These are phyloP conservation scores for Drosophila atripex DNA, from an alignment of 2,888 invertebrate species.

Conservation along the genomic window DNA sequence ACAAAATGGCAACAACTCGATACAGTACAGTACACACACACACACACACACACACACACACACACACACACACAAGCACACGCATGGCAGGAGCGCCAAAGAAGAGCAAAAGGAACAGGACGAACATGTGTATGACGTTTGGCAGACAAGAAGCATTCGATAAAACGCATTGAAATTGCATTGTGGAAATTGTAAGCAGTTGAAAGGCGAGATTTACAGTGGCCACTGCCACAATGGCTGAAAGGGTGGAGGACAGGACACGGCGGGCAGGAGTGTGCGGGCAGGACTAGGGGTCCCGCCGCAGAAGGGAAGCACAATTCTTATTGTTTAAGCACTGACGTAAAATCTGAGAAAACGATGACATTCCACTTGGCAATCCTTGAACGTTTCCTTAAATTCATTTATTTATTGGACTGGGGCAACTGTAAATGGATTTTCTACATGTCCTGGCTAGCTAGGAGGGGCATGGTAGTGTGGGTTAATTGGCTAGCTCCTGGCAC, in stretches of 20 bases:
- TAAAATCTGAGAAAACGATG: constrained; percentile 54
- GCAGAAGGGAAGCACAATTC: constrained; percentile 36
- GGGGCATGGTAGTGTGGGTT: constrained; percentile 2
- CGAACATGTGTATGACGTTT: constrained; percentile 72
- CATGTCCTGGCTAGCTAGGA: constrained; percentile 4
- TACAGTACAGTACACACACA: constrained; percentile 11
- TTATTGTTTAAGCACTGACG: constrained; percentile 63
- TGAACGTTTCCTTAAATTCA: constrained; percentile 49
- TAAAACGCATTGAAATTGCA: constrained; percentile 73
- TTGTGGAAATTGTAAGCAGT: constrained; percentile 67
- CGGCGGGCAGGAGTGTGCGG: background rate
- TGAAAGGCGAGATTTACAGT: constrained; percentile 70
- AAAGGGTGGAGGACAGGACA: background rate
- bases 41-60: no score
- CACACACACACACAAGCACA: constrained; percentile 3
- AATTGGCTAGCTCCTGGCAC: constrained; percentile 8
- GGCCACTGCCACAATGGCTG: constrained; percentile 41
- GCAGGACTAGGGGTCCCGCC: background rate
- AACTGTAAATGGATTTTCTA: constrained; percentile 17
- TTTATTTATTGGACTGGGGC: constrained; percentile 22
- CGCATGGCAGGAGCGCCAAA: background rate
- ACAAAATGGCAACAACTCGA: constrained; percentile 63
- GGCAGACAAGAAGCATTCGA: constrained; percentile 65
- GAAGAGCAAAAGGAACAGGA: background rate
- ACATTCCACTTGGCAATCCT: constrained; percentile 50